Evolutionary conservation across 2,113 vertebrate genomes (phyloP).

Genomic region (Neolamprologus longior): DNA sequence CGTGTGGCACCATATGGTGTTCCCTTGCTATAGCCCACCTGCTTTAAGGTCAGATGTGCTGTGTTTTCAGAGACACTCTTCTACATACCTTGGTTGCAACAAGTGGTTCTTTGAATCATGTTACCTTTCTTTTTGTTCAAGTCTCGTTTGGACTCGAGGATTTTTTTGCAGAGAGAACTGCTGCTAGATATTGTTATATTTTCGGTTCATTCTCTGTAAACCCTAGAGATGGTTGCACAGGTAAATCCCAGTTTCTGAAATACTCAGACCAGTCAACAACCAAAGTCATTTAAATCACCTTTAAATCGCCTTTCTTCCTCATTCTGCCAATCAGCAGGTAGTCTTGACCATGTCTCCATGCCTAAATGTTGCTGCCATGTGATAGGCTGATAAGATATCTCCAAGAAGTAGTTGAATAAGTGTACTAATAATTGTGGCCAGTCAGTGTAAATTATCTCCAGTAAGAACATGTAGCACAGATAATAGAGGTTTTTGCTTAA

Average conservation of each 20-base stretch:
- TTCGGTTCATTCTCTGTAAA: background rate
- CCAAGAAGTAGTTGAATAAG: background rate
- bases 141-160: background rate
- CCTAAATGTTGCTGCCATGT: background rate
- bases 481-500: background rate
- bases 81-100: background rate
- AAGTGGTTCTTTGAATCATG: background rate
- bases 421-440: background rate
- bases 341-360: background rate
- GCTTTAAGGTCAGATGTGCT: background rate
- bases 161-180: background rate
- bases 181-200: background rate
- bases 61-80: background rate
- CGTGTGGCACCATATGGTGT: background rate
- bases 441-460: background rate
- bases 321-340: background rate
- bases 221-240: background rate
- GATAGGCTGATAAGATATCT: background rate
- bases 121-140: background rate
- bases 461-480: background rate
- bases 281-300: background rate
- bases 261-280: background rate
- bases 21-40: background rate
- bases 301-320: background rate
- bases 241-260: background rate